Percentiles rank a stretch among this genome's conserved stretches.
Conservation (phyloP, 1,140 invertebrate genomes). For the Listronotus oregonensis region DNA sequence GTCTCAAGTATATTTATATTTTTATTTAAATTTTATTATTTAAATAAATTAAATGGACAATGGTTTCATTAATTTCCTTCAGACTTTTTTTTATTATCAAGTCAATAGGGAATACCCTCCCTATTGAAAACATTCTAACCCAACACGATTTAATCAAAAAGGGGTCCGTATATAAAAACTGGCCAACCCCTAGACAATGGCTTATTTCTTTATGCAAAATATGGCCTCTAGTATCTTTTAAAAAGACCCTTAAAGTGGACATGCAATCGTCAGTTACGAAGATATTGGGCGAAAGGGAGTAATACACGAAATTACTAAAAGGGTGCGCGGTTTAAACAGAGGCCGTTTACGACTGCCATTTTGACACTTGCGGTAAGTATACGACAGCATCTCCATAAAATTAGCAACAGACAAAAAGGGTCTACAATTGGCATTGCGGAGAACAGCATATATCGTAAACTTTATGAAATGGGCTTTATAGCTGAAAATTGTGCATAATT, state of each 20-base stretch:
- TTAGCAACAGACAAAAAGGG: constrained; percentile 30
- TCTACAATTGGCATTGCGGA: constrained; percentile 11
- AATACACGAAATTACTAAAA: constrained; percentile 27
- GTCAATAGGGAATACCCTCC: background rate
- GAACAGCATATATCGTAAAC: background rate
- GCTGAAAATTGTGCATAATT: too few species aligned
- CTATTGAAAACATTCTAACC: background rate
- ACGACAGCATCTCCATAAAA: constrained; percentile 26
- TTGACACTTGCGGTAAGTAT: constrained; percentile 28
- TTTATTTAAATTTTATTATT: too few species aligned
- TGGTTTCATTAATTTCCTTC: too few species aligned
- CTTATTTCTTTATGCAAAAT: constrained; percentile 18
- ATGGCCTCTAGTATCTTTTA: constrained; percentile 5
- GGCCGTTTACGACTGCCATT: constrained; percentile 23
- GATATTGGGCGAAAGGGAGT: constrained; percentile 20
- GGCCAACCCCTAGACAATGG: background rate
- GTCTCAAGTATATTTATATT: too few species aligned
- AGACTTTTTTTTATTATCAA: too few species aligned
- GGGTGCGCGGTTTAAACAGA: constrained; percentile 26
- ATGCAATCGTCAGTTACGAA: constrained; percentile 16
- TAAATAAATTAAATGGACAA: too few species aligned
- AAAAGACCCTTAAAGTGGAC: constrained; percentile 17
- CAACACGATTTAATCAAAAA: too few species aligned
- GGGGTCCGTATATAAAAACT: too few species aligned
- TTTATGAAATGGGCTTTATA: constrained; percentile 10